Conservation (phyloP, 1,140 invertebrate species). For the Onthophagus taurus region DNA sequence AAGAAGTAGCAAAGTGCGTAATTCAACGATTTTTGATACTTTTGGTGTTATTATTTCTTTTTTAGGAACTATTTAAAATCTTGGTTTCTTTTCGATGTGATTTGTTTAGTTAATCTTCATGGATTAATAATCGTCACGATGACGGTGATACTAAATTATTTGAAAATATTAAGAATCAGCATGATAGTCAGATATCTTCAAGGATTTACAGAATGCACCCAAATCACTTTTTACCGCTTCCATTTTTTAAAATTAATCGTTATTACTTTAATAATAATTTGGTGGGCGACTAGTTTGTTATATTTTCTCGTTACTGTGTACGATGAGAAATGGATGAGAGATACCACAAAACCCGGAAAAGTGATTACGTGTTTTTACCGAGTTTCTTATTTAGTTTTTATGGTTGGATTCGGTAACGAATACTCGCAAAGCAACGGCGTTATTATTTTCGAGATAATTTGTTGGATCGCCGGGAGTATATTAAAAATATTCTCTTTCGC, state of each 20-base stretch:
- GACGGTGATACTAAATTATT: background rate
- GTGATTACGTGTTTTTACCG: slow-evolving; percentile 4
- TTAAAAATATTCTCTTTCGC: slow-evolving; percentile 5
- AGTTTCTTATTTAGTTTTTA: slow-evolving; percentile 2
- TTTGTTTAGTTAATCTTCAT: slow-evolving; percentile 4
- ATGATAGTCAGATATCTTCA: background rate
- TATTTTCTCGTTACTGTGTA: background rate
- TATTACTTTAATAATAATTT: background rate
- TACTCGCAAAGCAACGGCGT: background rate
- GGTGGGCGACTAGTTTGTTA: slow-evolving; percentile 8
- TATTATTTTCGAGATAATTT: slow-evolving; percentile 7
- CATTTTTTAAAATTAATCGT: background rate
- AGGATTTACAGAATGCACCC: background rate
- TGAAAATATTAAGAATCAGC: slow-evolving; percentile 4
- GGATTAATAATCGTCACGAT: background rate
- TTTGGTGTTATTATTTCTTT: no score
- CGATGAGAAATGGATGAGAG: background rate
- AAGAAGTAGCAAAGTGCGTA: slow-evolving; percentile 3
- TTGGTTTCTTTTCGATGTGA: background rate
- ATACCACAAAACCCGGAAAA: background rate
- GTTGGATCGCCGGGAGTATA: slow-evolving; percentile 3
- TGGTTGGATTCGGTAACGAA: slow-evolving; percentile 4
- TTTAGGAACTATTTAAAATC: slow-evolving; percentile 6
- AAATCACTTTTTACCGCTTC: background rate
- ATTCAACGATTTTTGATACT: no score